Evolutionary conservation across 2,113 vertebrate species (phyloP).

Genomic region (Eolophus roseicapilla): DNA sequence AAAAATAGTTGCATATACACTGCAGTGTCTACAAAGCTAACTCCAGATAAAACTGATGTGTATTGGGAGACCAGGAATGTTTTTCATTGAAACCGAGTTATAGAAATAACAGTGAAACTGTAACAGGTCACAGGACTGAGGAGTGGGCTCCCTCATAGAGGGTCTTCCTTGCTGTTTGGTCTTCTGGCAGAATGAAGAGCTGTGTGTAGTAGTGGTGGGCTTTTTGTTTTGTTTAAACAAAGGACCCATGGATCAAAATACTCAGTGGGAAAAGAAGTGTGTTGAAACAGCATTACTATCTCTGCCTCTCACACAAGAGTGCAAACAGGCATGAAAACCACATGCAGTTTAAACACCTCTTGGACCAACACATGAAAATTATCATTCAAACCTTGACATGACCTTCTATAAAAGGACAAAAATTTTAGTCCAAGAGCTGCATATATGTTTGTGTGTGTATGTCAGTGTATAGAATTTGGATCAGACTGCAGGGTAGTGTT

Average conservation of each 20-base stretch:
- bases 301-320: neutral
- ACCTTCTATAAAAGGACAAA: neutral
- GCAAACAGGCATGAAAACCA: neutral
- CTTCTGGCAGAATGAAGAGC: neutral
- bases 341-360: neutral
- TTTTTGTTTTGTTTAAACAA: neutral
- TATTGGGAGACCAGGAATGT: neutral
- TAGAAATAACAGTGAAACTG: neutral
- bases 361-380: neutral
- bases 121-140: neutral
- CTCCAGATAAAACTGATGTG: neutral
- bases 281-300: neutral
- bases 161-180: neutral
- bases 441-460: fast-evolving
- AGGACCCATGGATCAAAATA: neutral
- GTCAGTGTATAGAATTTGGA: neutral
- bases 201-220: neutral
- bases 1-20: neutral
- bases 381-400: no score
- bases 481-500: neutral
- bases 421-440: neutral
- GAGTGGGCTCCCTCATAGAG: neutral
- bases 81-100: neutral
- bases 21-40: neutral
- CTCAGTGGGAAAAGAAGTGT: neutral